Conservation (phyloP, 1,140 invertebrate genomes). For the Pseudomyrmex concolor region DNA sequence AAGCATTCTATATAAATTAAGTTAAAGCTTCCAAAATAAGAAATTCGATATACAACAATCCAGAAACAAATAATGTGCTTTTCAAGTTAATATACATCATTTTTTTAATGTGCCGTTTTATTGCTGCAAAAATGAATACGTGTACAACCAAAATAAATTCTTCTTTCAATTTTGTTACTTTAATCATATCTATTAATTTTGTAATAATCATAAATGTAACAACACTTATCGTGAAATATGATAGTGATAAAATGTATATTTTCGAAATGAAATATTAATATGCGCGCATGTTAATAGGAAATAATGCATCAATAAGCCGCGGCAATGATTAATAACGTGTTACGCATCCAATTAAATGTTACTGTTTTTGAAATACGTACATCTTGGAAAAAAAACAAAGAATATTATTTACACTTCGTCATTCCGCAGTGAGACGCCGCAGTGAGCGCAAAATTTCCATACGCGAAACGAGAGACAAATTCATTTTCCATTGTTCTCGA, state of each 20-base stretch:
- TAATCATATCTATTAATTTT: slow-evolving; percentile 21
- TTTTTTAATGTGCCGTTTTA: slow-evolving; percentile 8
- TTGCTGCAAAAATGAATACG: neutral
- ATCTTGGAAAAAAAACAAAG: neutral
- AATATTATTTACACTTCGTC: too few relatives aligned
- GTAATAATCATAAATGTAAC: slow-evolving; percentile 4
- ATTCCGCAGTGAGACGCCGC: neutral
- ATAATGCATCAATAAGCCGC: slow-evolving; percentile 30
- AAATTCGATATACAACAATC: too few relatives aligned
- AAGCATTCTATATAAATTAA: too few relatives aligned
- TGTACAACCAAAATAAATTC: neutral
- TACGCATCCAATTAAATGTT: slow-evolving; percentile 5
- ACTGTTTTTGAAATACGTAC: neutral
- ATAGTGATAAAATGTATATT: slow-evolving; percentile 14
- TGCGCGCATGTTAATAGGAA: neutral
- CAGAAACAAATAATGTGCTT: neutral
- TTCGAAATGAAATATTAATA: slow-evolving; percentile 20
- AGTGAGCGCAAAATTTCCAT: slow-evolving; percentile 36
- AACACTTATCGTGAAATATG: slow-evolving; percentile 6
- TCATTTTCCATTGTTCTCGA: slow-evolving; percentile 55
- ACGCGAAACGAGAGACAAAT: slow-evolving; percentile 54
- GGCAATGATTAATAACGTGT: slow-evolving; percentile 28
- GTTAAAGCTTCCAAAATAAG: too few relatives aligned
- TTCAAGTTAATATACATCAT: neutral
- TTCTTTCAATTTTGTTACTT: neutral